These are phyloP conservation scores for Daphoenositta chrysoptera DNA, from an alignment of 2,113 vertebrate species.

Conservation along the genomic window DNA sequence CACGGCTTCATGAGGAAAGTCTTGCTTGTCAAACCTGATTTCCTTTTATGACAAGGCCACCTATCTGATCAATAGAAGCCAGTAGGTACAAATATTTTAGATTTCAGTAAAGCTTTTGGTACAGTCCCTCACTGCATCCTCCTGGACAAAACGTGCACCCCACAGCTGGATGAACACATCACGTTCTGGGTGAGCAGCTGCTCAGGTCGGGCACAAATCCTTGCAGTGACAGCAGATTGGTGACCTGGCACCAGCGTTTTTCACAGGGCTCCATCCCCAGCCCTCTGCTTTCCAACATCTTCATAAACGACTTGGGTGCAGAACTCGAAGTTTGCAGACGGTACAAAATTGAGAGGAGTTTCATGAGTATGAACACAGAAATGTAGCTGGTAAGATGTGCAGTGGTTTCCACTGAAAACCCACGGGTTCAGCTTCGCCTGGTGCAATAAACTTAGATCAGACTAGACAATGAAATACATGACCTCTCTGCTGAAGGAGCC, in stretches of 20 bases:
- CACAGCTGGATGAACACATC: background rate
- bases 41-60: background rate
- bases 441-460: background rate
- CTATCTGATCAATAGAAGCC: background rate
- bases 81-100: background rate
- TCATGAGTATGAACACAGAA: background rate
- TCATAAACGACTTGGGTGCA: background rate
- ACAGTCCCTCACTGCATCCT: background rate
- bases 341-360: background rate
- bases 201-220: accelerated
- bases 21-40: background rate
- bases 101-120: background rate
- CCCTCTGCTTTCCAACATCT: background rate
- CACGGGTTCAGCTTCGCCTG: background rate
- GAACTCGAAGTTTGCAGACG: background rate
- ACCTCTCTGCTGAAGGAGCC: background rate
- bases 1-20: background rate
- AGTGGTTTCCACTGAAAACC: background rate
- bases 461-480: background rate
- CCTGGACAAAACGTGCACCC: background rate
- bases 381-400: background rate
- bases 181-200: background rate
- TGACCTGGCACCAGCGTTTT: background rate
- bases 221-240: background rate
- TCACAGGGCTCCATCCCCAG: background rate